Percentiles rank a stretch among this genome's conserved stretches.
These are phyloP conservation scores for Aphelenchoides avenae DNA, from an alignment of 1,140 invertebrate genomes.

Conservation along the genomic window DNA sequence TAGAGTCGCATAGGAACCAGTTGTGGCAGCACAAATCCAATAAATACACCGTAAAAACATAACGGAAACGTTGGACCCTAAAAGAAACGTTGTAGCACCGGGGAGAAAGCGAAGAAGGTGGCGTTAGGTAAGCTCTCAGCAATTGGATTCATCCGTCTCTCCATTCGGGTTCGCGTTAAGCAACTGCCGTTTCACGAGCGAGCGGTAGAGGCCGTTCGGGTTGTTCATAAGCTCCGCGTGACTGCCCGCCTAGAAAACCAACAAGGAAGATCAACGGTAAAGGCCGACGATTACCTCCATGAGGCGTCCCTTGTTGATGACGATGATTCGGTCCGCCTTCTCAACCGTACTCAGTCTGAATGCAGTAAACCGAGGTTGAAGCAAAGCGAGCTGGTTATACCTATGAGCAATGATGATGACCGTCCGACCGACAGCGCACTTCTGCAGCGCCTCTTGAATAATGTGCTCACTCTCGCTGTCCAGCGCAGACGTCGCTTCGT, in stretches of 20 bases:
- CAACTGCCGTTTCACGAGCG: conserved; percentile 33
- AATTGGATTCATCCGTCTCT: no score
- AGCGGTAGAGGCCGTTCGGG: conserved; percentile 28
- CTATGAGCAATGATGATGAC: conserved; percentile 64
- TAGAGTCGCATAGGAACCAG: no score
- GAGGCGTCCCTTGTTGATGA: conserved; percentile 58
- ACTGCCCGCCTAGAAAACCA: conserved; percentile 25
- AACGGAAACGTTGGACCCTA: no score
- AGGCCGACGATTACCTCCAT: conserved; percentile 22
- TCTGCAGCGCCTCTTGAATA: conserved; percentile 56
- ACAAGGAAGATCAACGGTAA: conserved; percentile 1
- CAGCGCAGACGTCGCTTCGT: conserved; percentile 48
- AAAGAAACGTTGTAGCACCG: no score
- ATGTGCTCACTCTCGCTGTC: conserved; percentile 43
- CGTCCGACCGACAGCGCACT: conserved; percentile 60
- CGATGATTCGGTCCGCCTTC: conserved; percentile 61
- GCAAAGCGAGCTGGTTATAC: conserved; percentile 44
- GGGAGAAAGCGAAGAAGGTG: no score
- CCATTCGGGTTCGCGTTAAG: conserved; percentile 45
- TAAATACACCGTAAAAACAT: no score
- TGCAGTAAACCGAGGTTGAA: conserved; percentile 39
- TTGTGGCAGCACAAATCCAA: no score
- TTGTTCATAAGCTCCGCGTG: conserved; percentile 23
- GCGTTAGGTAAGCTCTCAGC: no score
- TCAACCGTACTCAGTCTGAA: conserved; percentile 61